Percentiles rank a stretch among this genome's conserved stretches.
Conservation (phyloP, 2,113 vertebrate species). For the Crotophaga sulcirostris region DNA sequence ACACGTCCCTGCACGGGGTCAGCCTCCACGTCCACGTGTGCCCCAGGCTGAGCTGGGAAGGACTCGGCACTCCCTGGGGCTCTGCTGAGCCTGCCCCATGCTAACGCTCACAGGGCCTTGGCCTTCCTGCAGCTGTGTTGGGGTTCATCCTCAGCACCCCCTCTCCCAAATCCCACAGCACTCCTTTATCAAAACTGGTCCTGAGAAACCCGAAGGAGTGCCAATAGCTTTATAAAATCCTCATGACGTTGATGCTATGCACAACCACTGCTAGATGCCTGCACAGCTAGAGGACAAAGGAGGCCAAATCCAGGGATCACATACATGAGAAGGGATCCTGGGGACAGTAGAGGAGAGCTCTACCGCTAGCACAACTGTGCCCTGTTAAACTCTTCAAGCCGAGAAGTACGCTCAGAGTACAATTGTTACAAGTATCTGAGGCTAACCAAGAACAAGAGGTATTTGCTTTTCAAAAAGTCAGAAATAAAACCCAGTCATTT, state of each 20-base stretch:
- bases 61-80: neutral
- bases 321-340: neutral
- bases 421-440: neutral
- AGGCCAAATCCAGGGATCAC: neutral
- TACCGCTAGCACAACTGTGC: neutral
- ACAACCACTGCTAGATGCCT: neutral
- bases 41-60: neutral
- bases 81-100: neutral
- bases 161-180: neutral
- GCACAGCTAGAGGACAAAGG: neutral
- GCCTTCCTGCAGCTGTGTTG: fast-evolving
- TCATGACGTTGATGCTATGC: neutral
- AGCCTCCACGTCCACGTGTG: fast-evolving
- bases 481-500: neutral
- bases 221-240: neutral
- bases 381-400: neutral
- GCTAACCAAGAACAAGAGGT: neutral
- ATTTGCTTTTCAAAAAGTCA: neutral
- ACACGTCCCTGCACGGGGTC: fast-evolving
- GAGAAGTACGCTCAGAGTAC: neutral
- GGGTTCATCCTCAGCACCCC: neutral
- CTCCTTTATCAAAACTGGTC: neutral
- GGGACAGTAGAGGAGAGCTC: neutral
- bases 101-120: neutral
- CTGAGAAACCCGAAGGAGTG: neutral